Conservation (phyloP, 2,113 vertebrate genomes). For the Saguinus imperator region DNA sequence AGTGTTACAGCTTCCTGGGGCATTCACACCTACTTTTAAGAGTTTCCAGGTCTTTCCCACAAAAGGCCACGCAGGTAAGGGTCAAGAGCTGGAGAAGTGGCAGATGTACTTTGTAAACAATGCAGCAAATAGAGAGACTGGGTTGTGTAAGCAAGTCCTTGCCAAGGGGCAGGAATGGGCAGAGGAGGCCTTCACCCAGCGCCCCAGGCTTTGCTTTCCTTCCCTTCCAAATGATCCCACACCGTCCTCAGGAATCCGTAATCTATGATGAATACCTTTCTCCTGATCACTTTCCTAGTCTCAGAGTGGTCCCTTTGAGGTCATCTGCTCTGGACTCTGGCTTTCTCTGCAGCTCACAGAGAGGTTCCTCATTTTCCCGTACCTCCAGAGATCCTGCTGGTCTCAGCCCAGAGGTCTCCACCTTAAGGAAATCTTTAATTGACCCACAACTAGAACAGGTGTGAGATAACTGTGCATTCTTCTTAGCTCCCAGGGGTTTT, state of each 20-base stretch:
- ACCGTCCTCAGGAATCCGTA: background rate
- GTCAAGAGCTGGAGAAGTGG: background rate
- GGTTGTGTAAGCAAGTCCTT: background rate
- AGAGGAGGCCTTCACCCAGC: background rate
- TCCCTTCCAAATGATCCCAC: background rate
- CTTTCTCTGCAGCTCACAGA: background rate
- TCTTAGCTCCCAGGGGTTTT: background rate
- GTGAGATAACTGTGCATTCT: background rate
- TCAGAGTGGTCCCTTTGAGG: background rate
- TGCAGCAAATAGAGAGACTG: background rate
- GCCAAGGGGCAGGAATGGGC: background rate
- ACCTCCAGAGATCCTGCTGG: background rate
- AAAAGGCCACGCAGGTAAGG: background rate
- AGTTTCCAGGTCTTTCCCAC: background rate
- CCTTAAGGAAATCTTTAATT: background rate
- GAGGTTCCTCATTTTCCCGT: background rate
- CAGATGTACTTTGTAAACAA: background rate
- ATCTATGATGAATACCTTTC: background rate
- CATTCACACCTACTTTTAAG: background rate
- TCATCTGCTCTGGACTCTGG: background rate
- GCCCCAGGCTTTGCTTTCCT: background rate
- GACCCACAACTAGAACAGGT: background rate
- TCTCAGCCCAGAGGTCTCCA: background rate
- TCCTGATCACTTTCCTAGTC: background rate
- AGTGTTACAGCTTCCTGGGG: background rate